Percentiles rank a stretch among this genome's conserved stretches.
These are phyloP conservation scores for Ophonus ardosiacus DNA, from an alignment of 2,888 invertebrate species.

Conservation along the genomic window DNA sequence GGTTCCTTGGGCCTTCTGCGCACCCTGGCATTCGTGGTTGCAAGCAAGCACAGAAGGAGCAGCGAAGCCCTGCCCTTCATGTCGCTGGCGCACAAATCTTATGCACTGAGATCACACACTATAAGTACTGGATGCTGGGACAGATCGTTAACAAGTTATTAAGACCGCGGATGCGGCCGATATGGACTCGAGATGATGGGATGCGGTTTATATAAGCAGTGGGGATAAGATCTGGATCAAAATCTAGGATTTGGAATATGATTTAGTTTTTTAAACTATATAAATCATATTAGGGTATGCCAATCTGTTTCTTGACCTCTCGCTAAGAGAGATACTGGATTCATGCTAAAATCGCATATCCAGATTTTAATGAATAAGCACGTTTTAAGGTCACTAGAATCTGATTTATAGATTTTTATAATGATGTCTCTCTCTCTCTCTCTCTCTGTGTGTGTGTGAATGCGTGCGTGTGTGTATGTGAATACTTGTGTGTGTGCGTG, in stretches of 20 bases:
- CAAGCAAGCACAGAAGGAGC: conserved; percentile 36
- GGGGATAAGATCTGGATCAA: neutral
- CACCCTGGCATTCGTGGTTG: conserved; percentile 56
- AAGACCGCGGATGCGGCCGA: conserved; percentile 17
- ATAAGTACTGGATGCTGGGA: neutral
- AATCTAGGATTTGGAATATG: neutral
- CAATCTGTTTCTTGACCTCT: no score
- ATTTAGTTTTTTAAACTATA: no score
- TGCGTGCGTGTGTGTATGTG: no score
- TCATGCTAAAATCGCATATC: no score
- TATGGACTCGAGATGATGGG: neutral
- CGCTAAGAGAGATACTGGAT: no score
- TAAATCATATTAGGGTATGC: no score
- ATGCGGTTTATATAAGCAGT: neutral
- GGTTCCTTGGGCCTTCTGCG: conserved; percentile 55
- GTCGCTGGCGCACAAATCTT: neutral
- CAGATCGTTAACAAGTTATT: neutral
- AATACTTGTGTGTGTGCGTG: no score
- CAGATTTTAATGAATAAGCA: no score
- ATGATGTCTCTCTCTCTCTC: no score
- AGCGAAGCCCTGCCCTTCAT: conserved; percentile 35
- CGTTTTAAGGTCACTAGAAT: no score
- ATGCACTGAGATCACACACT: neutral
- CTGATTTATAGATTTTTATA: no score
- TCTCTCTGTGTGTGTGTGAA: no score